These are phyloP conservation scores for Corythornis vintsioides DNA, from an alignment of 2,113 vertebrate genomes.

Conservation along the genomic window DNA sequence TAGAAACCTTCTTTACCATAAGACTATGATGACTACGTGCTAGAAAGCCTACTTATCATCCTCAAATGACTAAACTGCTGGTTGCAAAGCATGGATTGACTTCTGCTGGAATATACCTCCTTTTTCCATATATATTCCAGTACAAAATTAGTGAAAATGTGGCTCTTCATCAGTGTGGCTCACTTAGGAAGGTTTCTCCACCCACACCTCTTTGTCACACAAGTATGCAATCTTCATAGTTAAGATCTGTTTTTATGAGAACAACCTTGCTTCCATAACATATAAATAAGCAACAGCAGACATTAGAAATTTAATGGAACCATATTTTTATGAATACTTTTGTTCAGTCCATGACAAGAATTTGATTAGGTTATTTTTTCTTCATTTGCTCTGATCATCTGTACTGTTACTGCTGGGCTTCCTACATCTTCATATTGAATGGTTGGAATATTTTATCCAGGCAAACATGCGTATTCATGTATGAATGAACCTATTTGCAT, in stretches of 20 bases:
- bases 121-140: not conserved
- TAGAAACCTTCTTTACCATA: not conserved
- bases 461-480: slow-evolving; percentile 32
- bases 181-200: not conserved
- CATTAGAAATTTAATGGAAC: slow-evolving; percentile 42
- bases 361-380: slow-evolving; percentile 41
- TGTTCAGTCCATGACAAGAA: slow-evolving; percentile 4
- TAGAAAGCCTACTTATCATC: not conserved
- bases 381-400: not conserved
- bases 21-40: not conserved
- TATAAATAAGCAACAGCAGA: slow-evolving; percentile 41
- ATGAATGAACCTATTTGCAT: slow-evolving; percentile 49
- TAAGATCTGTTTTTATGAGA: slow-evolving; percentile 31
- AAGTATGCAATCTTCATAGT: not conserved
- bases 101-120: not conserved
- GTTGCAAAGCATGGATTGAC: not conserved
- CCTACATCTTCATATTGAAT: not conserved
- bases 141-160: not conserved
- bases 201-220: not conserved
- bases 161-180: not conserved
- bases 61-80: not conserved
- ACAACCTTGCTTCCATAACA: not conserved
- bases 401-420: not conserved
- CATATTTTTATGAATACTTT: slow-evolving; percentile 31
- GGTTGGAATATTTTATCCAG: slow-evolving; percentile 25